phyloP scores from a whole-genome alignment of 2,113 vertebrate genomes.

The Pongo abelii region DNA sequence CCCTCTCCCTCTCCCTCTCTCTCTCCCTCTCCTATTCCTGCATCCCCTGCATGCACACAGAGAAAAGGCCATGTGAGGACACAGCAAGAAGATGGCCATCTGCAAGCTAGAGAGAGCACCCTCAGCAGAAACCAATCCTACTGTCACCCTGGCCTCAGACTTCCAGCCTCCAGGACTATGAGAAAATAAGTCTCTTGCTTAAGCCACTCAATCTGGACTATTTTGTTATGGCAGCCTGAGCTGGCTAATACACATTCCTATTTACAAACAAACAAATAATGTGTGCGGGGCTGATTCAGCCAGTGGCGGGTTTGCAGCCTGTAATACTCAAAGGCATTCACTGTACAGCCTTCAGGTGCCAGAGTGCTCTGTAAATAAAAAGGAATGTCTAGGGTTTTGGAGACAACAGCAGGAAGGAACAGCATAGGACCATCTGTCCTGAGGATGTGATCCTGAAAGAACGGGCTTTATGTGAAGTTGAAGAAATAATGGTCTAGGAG shows the following conservation, averaged over 20 bases:
- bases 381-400: too few relatives aligned
- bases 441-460: not conserved
- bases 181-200: not conserved
- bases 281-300: not conserved
- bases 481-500: not conserved
- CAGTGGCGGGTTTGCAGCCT: not conserved
- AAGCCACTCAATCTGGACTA: not conserved
- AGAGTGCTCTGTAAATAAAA: not conserved
- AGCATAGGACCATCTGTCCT: rapidly evolving
- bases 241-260: not conserved
- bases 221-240: not conserved
- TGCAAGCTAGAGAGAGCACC: not conserved
- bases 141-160: not conserved
- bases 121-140: too few relatives aligned
- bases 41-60: rapidly evolving
- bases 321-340: not conserved
- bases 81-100: not conserved
- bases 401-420: not conserved
- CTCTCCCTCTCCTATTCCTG: not conserved
- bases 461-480: rapidly evolving
- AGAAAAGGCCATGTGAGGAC: not conserved
- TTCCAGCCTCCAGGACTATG: not conserved
- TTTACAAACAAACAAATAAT: not conserved
- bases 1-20: not conserved
- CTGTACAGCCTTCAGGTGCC: not conserved